Evolutionary conservation across 2,888 invertebrate species (phyloP).

Genomic region (Microplitis deprimator): DNA sequence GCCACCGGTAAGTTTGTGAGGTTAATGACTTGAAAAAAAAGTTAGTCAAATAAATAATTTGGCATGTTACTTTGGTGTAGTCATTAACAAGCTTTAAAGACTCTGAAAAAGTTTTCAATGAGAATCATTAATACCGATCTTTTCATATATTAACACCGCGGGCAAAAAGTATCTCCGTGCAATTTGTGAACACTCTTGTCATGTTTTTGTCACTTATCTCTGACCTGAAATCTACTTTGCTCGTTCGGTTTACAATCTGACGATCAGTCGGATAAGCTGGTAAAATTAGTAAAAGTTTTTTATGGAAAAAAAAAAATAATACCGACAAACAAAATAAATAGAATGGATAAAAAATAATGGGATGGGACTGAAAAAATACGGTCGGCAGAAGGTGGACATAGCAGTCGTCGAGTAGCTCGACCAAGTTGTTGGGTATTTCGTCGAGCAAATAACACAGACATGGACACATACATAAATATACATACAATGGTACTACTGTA

Average conservation of each 20-base stretch:
- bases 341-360: not conserved
- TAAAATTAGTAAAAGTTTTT: not conserved
- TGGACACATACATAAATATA: not conserved
- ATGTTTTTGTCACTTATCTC: slow-evolving; percentile 27
- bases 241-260: slow-evolving; percentile 2
- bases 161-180: not conserved
- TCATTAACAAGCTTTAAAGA: slow-evolving; percentile 16
- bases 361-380: too few relatives aligned
- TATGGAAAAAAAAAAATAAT: not conserved
- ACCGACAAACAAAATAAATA: not conserved
- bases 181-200: slow-evolving; percentile 32
- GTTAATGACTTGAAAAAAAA: not conserved
- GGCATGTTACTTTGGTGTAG: not conserved
- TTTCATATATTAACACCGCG: not conserved
- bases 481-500: not conserved
- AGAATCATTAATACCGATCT: slow-evolving; percentile 22
- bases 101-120: slow-evolving; percentile 28
- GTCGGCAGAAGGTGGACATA: too few relatives aligned
- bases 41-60: not conserved
- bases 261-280: not conserved
- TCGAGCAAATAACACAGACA: not conserved
- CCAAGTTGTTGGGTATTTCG: too few relatives aligned
- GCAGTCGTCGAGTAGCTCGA: too few relatives aligned
- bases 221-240: slow-evolving; percentile 25
- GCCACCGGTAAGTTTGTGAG: too few relatives aligned